These are phyloP conservation scores for Xestobium rufovillosum DNA, from an alignment of 2,888 invertebrate species.

Conservation along the genomic window DNA sequence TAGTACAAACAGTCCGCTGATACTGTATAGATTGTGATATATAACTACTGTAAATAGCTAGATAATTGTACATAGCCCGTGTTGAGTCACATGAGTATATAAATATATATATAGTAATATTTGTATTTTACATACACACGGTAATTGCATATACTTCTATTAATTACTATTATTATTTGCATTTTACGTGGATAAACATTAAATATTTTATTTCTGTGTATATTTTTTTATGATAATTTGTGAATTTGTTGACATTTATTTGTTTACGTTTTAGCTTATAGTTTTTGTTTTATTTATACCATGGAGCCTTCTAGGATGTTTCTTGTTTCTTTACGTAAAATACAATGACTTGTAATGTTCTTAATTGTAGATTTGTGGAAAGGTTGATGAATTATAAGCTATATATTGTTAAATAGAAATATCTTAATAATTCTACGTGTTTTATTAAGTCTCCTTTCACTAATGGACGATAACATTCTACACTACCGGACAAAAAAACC, in stretches of 20 bases:
- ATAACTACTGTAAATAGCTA: constrained; percentile 34
- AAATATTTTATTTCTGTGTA: constrained; percentile 24
- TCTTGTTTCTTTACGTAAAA: constrained; percentile 42
- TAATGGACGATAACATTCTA: too few species aligned
- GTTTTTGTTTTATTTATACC: constrained; percentile 32
- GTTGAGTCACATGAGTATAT: constrained; percentile 28
- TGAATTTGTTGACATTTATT: constrained; percentile 39
- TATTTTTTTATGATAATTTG: constrained; percentile 28
- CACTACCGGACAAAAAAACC: too few species aligned
- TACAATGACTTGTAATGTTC: constrained; percentile 44
- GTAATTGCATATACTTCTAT: constrained; percentile 27
- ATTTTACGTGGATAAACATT: constrained; percentile 42
- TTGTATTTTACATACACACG: constrained; percentile 29
- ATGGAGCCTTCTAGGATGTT: constrained; percentile 39
- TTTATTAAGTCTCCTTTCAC: too few species aligned
- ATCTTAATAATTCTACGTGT: constrained; percentile 42
- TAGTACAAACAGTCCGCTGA: constrained; percentile 29
- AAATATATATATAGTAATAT: constrained; percentile 23
- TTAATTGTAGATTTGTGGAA: constrained; percentile 49
- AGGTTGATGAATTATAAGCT: constrained; percentile 48
- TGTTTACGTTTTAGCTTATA: constrained; percentile 41
- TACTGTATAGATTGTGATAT: constrained; percentile 42
- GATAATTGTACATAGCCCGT: constrained; percentile 38
- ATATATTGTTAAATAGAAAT: constrained; percentile 50
- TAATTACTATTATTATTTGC: constrained; percentile 36